Evolutionary conservation across 1,140 invertebrate genomes (phyloP).

Genomic region (Papilio glaucus): DNA sequence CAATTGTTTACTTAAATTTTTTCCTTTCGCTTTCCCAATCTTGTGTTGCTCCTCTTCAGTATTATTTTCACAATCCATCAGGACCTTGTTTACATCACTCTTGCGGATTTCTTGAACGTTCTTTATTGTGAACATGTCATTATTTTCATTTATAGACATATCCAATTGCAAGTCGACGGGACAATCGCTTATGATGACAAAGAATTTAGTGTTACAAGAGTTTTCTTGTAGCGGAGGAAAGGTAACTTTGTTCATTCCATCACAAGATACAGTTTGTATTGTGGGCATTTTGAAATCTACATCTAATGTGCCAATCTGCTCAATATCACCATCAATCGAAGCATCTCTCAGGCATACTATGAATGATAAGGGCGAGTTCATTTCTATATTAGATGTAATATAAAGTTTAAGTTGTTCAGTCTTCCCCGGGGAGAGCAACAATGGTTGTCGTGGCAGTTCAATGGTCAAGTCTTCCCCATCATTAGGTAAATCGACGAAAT

Average conservation of each 20-base stretch:
- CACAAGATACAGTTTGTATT: slow-evolving; percentile 69
- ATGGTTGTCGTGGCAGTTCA: slow-evolving; percentile 67
- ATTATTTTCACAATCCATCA: slow-evolving; percentile 61
- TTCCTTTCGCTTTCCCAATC: slow-evolving; percentile 52
- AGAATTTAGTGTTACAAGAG: slow-evolving; percentile 55
- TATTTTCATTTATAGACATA: slow-evolving; percentile 58
- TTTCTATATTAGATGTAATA: slow-evolving; percentile 69
- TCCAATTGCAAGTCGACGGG: slow-evolving; percentile 68
- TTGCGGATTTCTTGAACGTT: slow-evolving; percentile 73
- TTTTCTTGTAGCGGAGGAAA: slow-evolving; percentile 67
- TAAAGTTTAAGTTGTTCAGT: slow-evolving; percentile 64
- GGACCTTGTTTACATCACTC: slow-evolving; percentile 63
- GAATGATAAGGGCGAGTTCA: slow-evolving; percentile 58
- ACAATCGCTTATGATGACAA: slow-evolving; percentile 70
- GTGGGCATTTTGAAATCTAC: slow-evolving; percentile 67
- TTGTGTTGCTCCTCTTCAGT: slow-evolving; percentile 53
- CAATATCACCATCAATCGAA: slow-evolving; percentile 59
- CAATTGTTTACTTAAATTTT: slow-evolving; percentile 60
- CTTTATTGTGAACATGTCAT: slow-evolving; percentile 65
- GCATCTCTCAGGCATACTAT: slow-evolving; percentile 66
- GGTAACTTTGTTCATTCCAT: slow-evolving; percentile 65
- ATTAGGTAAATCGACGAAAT: slow-evolving; percentile 57
- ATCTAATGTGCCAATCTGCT: slow-evolving; percentile 58
- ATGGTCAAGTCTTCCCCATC: slow-evolving; percentile 54
- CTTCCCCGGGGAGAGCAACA: slow-evolving; percentile 70